These are phyloP conservation scores for Andrena trimmerana DNA, from an alignment of 2,888 invertebrate species.

Conservation along the genomic window DNA sequence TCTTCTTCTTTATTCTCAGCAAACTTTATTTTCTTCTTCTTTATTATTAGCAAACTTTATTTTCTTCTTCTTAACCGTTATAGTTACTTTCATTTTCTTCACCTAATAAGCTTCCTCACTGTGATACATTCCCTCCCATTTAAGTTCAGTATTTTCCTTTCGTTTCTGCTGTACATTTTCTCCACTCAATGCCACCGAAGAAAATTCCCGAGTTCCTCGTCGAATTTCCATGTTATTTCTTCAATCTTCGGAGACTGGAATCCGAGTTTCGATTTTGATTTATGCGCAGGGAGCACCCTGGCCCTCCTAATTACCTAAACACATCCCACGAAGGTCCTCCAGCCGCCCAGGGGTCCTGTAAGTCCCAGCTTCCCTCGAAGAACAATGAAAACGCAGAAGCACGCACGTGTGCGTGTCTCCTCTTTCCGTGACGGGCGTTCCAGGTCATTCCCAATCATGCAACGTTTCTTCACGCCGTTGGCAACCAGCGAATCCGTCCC, in stretches of 20 bases:
- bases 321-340: slow-evolving; percentile 9
- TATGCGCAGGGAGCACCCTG: slow-evolving; percentile 13
- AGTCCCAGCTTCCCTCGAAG: slow-evolving; percentile 19
- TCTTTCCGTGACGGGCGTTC: neutral
- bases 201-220: no score
- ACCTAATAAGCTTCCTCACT: no score
- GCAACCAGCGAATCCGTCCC: neutral
- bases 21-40: no score
- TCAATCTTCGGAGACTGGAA: neutral
- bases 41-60: no score
- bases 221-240: neutral
- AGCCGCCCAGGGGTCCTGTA: slow-evolving; percentile 19
- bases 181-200: no score
- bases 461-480: neutral
- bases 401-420: slow-evolving; percentile 6
- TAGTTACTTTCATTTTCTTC: no score
- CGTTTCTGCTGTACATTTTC: no score
- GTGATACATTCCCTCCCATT: no score
- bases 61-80: no score
- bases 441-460: neutral
- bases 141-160: no score
- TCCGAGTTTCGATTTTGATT: neutral
- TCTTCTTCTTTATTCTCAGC: neutral
- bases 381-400: slow-evolving; percentile 21
- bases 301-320: slow-evolving; percentile 20